A percentile compares a stretch with the other conserved stretches of the same genome.
Evolutionary conservation across 2,113 vertebrate genomes (phyloP).

Genomic region (Cavia porcellus): DNA sequence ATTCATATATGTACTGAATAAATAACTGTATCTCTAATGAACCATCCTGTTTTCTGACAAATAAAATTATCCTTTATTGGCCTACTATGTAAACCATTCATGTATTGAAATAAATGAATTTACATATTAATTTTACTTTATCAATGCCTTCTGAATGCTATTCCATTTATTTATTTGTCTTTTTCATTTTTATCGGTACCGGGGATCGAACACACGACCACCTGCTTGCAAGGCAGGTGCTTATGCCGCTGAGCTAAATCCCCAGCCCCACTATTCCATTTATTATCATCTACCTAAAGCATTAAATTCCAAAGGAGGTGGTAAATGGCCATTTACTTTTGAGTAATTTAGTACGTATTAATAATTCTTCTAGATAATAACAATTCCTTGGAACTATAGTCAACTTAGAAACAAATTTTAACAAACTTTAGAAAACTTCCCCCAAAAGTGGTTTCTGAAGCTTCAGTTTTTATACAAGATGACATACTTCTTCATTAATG

Average conservation of each 20-base stretch:
- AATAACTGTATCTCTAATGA: neutral
- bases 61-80: conserved; percentile 17
- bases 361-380: neutral
- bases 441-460: conserved; percentile 41
- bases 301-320: neutral
- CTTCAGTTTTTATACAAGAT: conserved; percentile 23
- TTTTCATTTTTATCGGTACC: too few species aligned
- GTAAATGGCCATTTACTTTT: neutral
- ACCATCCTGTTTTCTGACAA: neutral
- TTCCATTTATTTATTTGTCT: neutral
- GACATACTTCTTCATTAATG: neutral
- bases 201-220: too few species aligned
- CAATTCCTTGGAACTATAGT: neutral
- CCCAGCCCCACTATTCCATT: neutral
- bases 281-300: neutral
- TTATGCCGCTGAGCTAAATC: too few species aligned
- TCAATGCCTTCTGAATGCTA: conserved; percentile 3
- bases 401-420: conserved; percentile 34
- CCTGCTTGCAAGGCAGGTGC: too few species aligned
- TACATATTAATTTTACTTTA: conserved; percentile 31
- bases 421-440: neutral
- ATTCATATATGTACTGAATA: neutral
- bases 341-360: neutral
- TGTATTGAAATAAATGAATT: neutral
- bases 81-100: conserved; percentile 18